Base-by-base conservation (phyloP, 2,888 invertebrate genomes). In the Lapara coniferarum region DNA sequence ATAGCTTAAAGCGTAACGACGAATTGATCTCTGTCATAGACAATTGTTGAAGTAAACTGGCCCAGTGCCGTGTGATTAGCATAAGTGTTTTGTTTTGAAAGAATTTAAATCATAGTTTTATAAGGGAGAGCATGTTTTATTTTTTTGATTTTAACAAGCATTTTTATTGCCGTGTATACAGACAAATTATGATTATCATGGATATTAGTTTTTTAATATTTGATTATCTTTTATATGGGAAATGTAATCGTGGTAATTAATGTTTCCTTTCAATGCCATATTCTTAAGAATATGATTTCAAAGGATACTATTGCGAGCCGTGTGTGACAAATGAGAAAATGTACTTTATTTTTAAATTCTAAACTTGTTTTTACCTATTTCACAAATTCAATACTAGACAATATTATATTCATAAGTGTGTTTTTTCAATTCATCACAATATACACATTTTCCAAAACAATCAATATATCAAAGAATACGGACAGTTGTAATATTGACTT, bases 41-140 rank as follows among this genome's bases (percentile, higher is more conserved):
- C 84, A 86, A 88, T 92, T 92, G 93, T 93, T 93, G 93, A 89
- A 90, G 92, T 92, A 88, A 93, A 91, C 88, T 70, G 85, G 87
- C 85, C 79, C 46, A 77, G 80, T 66, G 85, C 87, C 87, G 70
- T 74, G 74, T 76, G 79, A 75, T 75, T 81, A 82, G 75, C 67
- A 75, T 85, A 86, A 81, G 83, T 78, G 78, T 71, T 74, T 80
- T 79, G 75, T 77, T 74, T 77, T 76, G 76, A 76, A 73, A 63
- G 49, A 73, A 76, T 83, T 85, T 82, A 83, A 81, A 85, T 85
- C 79, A 72, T 85, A 82, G 79, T 81, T 77, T 87, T 63, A 49
- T 63, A 79, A 77, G 78, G 71, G 71, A 77, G 83, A 85, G 92
- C 92, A 92, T 92, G 92, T 91, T 92, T 92, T 92, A 92, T 89